Conservation (phyloP, 2,113 vertebrate species). For the Dipodomys ordii region DNA sequence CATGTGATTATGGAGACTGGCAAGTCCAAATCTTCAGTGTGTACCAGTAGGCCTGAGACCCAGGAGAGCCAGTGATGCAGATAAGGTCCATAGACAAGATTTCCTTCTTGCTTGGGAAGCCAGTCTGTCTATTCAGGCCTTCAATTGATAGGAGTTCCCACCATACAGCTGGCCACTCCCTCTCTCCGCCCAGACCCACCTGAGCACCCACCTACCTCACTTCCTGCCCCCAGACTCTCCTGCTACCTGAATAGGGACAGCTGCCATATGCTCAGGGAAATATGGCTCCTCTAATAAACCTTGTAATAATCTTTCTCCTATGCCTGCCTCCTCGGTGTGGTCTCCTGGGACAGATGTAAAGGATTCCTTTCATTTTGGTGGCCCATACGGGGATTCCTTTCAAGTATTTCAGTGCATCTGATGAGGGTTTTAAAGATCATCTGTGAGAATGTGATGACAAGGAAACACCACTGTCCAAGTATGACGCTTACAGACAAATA, state of each 20-base stretch:
- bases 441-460: conserved; percentile 10
- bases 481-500: neutral
- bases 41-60: neutral
- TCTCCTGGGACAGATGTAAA: no score
- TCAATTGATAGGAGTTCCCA: neutral
- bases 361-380: no score
- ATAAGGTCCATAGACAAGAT: neutral
- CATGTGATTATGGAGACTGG: neutral
- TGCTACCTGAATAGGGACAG: no score
- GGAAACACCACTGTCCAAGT: neutral
- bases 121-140: neutral
- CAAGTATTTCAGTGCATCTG: neutral
- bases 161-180: no score
- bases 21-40: neutral
- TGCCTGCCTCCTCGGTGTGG: no score
- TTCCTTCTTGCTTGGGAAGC: neutral
- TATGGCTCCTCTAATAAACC: no score
- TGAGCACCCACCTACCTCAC: no score
- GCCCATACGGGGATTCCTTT: no score
- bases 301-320: no score
- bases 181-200: no score
- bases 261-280: no score
- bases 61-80: neutral
- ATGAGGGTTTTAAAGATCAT: neutral
- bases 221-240: no score